Evolutionary conservation across 2,888 invertebrate genomes (phyloP), one percentile per base, ranked within the genome.

Genomic region (Alloplasta piceator): DNA sequence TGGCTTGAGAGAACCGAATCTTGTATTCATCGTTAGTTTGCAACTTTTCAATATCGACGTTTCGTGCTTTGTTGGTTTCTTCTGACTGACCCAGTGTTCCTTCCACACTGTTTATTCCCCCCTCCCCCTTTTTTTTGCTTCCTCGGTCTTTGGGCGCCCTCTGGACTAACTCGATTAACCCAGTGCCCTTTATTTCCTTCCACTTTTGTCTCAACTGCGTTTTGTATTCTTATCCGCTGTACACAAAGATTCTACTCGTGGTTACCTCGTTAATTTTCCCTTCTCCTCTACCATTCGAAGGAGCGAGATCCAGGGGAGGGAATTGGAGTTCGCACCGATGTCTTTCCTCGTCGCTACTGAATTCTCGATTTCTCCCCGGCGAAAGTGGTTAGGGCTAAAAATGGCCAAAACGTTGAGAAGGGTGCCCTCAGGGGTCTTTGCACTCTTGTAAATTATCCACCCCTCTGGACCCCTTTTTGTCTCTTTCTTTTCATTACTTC

Each of bases 131-230:
- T 46, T 67, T 75, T 60, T 46, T 66, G 60, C 71, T 71, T 71
- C 68, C 75, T 73, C 39, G 66, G 72, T 38, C 38, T 77, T 72
- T 71, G 66, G 61, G 71, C 71, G 61, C 76, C 67, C 67, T 80
- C 56, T 64, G 58, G 52, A 60, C 73, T 80, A 80, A 80, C 68
- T 77, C 73, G 60, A 77, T 80, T 77, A 80, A 77, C 80, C 80
- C 73, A 73, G 68, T 77, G 73, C 76, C 60, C 61, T 64, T 71
- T n/a, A n/a, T n/a, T 38, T 71, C 14, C 60, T 71, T 64, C 58
- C 64, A 38, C 68, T 68, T 43, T 67, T 48, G 58, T 39, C 56
- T 48, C 63, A 38, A 56, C 55, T 38, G 38, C 41, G 36, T 26
- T 26, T 26, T 26, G 43, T 61, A 38, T 39, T 46, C n/a, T 26